Evolutionary conservation across 1,140 invertebrate species (phyloP), one percentile per base, ranked within the genome.

Genomic region (Apolygus lucorum): DNA sequence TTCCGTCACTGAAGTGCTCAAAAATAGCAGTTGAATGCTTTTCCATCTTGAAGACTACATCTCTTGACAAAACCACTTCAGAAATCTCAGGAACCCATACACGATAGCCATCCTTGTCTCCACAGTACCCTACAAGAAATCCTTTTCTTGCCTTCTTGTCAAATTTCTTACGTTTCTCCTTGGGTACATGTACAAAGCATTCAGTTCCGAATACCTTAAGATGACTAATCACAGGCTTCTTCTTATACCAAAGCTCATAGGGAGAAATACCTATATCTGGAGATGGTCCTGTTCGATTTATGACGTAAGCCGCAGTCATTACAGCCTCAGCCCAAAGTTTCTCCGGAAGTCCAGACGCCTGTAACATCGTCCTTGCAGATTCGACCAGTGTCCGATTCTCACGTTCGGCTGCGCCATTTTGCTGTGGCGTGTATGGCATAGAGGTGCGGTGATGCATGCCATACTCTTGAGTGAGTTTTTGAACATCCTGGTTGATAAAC

Each of bases 371-470:
- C 71, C 74, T 75, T 4, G 69, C 72, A 64, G 72, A 64, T 67
- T 74, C 75, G n/a, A 76, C 72, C 1, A 78, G 28, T 13, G 75
- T 78, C 52, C 78, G 42, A 68, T 78, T 79, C 28, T 76, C 77
- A 52, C 79, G 63, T 72, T 82, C 82, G n/a, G 77, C 76, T 26
- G 73, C 73, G 4, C 81, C 80, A 74, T 84, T 85, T 70, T 82
- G 77, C 73, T 84, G 71, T 0, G 81, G 79, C 2, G 77, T 80
- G 70, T 82, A 82, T 1, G 76, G 62, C 22, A 77, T 75, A 21
- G 75, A 76, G 4, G 67, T 76, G 73, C 80, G 75, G 70, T 81
- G 78, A 26, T 28, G 66, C 24, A 81, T 79, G 29, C 73, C 74
- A 8, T 74, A 21, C 8, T 77, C 74, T 34, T 75, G 75, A 27